Evolutionary conservation across 2,113 vertebrate genomes (phyloP), one percentile per base, ranked within the genome.

Genomic region (Ptyas mucosa): DNA sequence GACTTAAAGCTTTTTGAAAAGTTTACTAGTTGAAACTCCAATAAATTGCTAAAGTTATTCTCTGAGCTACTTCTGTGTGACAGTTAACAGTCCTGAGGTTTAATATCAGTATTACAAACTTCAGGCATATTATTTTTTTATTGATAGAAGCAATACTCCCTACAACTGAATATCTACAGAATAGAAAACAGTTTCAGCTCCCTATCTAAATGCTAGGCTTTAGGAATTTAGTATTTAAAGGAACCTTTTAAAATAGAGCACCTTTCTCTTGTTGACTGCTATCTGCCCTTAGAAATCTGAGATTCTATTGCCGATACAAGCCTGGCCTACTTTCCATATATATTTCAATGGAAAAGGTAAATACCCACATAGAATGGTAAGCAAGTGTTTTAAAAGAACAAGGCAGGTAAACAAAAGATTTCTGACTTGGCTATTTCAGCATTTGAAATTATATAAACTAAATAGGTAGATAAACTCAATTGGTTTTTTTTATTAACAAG

Each of bases 1-100:
- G 52, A 57, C 20, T n/a, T 94, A 90, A 89, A 94, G 95, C 95
- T 95, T 93, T 96, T 94, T 91, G 90, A 53, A 75, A 93, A 64
- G 5, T 49, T 53, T 20, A 64, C 26, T 85, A 34, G 21, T 7
- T 26, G n/a, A 53, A 89, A 57, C 57, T n/a, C 46, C 89, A 58
- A 49, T 14, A 11, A 23, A 3, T 53, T 92, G 34, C 26, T 88
- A 11, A 11, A 93, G 89, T 55, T 39, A 87, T 64, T 46, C 24
- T 61, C n/a, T 92, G 26, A n/a, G 2, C 46, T 34, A 51, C 29
- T 34, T 64, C 61, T 58, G 14, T 55, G 14, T 39, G 69, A 39
- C 34, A 21, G 8, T 39, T 81, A 57, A 43, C 34, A 43, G 8
- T n/a, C 39, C 53, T 57, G 53, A 54, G 52, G 23, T 55, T 7